phyloP scores from a whole-genome alignment of 2,797 vertebrate species.

The Cirrhinus molitorella region DNA sequence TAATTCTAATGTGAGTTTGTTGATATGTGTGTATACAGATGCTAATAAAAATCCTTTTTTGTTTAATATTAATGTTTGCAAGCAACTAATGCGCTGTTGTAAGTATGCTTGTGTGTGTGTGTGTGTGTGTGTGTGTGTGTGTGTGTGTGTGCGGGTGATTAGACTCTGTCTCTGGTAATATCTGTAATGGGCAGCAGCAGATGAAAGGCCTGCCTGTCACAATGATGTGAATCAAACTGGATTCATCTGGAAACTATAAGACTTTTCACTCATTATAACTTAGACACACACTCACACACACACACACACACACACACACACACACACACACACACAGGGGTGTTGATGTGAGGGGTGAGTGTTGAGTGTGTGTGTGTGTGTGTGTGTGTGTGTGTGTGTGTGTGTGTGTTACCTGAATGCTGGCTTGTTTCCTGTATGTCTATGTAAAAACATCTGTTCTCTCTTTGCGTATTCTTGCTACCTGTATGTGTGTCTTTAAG shows the following conservation, averaged over 20 bases:
- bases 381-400: conserved; percentile 19
- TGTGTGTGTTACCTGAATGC: conserved; percentile 46
- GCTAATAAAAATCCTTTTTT: not conserved
- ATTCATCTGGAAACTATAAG: conserved; percentile 85
- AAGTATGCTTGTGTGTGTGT: not conserved
- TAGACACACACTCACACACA: conserved; percentile 75
- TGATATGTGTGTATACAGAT: not conserved
- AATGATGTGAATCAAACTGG: conserved; percentile 82
- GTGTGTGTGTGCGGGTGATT: conserved; percentile 76
- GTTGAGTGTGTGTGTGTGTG: conserved; percentile 35
- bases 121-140: conserved; percentile 40
- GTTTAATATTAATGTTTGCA: not conserved
- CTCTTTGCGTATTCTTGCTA: conserved; percentile 52
- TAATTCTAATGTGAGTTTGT: not conserved
- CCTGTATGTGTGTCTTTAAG: conserved; percentile 52
- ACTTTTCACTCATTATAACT: conserved; percentile 85
- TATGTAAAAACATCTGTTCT: conserved; percentile 55
- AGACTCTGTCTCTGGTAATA: conserved; percentile 79
- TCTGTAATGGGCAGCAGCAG: conserved; percentile 84
- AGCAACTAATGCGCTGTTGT: conserved; percentile 2
- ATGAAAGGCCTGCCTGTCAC: conserved; percentile 84
- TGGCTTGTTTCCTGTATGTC: conserved; percentile 42
- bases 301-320: conserved; percentile 73
- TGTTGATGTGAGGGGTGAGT: conserved; percentile 40
- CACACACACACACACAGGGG: conserved; percentile 49